Conservation (phyloP, 2,797 vertebrate species). For the Argentina silus region DNA sequence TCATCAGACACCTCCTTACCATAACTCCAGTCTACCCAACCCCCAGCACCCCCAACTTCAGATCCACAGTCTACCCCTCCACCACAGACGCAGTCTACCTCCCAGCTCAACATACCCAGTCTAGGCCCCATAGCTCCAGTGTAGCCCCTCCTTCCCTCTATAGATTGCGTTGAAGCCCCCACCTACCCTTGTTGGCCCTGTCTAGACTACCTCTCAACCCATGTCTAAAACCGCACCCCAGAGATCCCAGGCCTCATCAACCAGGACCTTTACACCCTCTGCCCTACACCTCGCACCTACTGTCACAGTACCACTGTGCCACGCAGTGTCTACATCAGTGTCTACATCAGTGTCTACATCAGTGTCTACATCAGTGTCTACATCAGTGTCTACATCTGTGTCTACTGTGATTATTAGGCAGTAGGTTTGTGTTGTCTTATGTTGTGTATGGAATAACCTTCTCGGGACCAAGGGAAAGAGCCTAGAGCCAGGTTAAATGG, state of each 20-base stretch:
- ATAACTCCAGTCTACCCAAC: conserved; percentile 20
- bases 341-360: too few relatives aligned
- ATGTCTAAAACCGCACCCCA: conserved; percentile 25
- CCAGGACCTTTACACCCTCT: not conserved
- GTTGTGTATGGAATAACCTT: not conserved
- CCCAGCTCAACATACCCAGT: conserved; percentile 43
- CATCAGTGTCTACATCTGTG: too few relatives aligned
- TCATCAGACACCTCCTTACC: conserved; percentile 49
- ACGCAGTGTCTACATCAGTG: too few relatives aligned
- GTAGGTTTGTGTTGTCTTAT: not conserved
- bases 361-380: too few relatives aligned
- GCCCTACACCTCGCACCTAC: not conserved
- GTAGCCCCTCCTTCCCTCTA: conserved; percentile 34
- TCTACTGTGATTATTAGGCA: not conserved
- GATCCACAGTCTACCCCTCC: not conserved
- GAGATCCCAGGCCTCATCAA: conserved; percentile 20
- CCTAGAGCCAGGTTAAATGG: too few relatives aligned
- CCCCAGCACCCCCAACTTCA: conserved; percentile 10
- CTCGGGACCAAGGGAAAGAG: too few relatives aligned
- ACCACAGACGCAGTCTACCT: conserved; percentile 28
- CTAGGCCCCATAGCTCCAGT: conserved; percentile 15
- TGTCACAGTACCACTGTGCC: not conserved
- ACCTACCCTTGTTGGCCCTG: conserved; percentile 21
- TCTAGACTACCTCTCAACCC: conserved; percentile 10
- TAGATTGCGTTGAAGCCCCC: conserved; percentile 14